phyloP scores from a whole-genome alignment of 2,888 invertebrate species.

The Dasysyrphus tricinctus region DNA sequence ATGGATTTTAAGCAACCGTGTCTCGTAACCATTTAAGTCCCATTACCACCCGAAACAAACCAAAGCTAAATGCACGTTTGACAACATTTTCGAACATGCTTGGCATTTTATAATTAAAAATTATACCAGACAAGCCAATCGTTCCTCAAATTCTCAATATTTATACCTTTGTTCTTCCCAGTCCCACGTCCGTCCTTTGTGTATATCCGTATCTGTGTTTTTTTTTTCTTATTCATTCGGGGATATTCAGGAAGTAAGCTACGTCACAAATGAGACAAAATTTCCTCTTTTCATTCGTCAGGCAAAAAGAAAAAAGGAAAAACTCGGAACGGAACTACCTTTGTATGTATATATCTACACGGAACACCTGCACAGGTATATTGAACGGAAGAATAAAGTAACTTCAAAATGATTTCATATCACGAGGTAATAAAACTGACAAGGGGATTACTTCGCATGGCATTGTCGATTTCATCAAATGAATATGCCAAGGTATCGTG shows the following conservation, averaged over 20 bases:
- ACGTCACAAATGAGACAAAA: slow-evolving; percentile 64
- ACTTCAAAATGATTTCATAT: slow-evolving; percentile 70
- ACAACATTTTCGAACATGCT: slow-evolving; percentile 55
- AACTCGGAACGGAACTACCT: slow-evolving; percentile 46
- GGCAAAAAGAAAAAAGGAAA: slow-evolving; percentile 3
- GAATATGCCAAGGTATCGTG: slow-evolving; percentile 25
- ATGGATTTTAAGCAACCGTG: slow-evolving; percentile 10
- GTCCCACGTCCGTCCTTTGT: not conserved
- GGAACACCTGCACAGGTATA: slow-evolving; percentile 63
- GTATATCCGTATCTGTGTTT: not conserved
- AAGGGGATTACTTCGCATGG: slow-evolving; percentile 67
- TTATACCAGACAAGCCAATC: slow-evolving; percentile 50
- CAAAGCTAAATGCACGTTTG: slow-evolving; percentile 41
- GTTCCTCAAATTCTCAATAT: slow-evolving; percentile 33
- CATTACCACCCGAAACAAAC: slow-evolving; percentile 57
- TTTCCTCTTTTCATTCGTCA: slow-evolving; percentile 53
- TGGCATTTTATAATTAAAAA: slow-evolving; percentile 65
- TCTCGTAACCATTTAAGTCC: slow-evolving; percentile 38
- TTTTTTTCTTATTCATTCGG: not conserved
- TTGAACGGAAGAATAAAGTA: slow-evolving; percentile 63
- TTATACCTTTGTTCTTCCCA: slow-evolving; percentile 15
- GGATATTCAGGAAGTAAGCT: slow-evolving; percentile 46
- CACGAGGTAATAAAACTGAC: slow-evolving; percentile 72
- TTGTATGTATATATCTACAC: not conserved
- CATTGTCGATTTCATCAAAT: slow-evolving; percentile 63